Base-by-base conservation (phyloP, 2,113 vertebrate genomes). In the Ariopsis seemanni region DNA sequence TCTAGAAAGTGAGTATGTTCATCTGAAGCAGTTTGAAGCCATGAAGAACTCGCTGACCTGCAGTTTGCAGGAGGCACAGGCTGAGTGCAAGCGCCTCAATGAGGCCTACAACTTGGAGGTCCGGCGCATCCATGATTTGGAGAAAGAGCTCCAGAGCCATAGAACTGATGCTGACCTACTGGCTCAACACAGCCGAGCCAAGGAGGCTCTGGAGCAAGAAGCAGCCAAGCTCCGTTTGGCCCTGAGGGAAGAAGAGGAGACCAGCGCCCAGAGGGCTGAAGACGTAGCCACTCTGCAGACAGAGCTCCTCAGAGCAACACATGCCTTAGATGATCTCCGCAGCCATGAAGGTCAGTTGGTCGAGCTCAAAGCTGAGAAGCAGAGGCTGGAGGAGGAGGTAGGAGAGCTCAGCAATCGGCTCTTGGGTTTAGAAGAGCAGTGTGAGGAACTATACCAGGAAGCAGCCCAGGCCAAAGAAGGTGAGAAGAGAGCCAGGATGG, bases 171-270 rank as follows among this genome's bases (percentile, higher is more conserved):
- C 94, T 0, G 30, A 96, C 63, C 90, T 96, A 15, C 89, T 96
- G 90, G 89, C 85, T 0, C 95, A 97, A 7, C 91, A 97, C 0
- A 15, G 85, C 2, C 85, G 89, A 48, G 83, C 93, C 57, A 96
- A 93, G 84, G 95, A 96, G 1, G 83, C 1, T 57, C 92, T 97
- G 8, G 94, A 97, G 80, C 93, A 87, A 0, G 96, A 98, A 75
- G 90, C 95, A 0, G 3, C 83, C 0, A 42, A 91, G 3, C 69
- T 94, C 0, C 95, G 62, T 30, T 57, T 82, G 48, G 92, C 92
- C 25, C 91, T 99, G 84, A 88, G 88, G 1, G 95, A 96, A 15
- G 96, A 97, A 90, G 96, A 97, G 90, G 96, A 96, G 15, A 96
- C 94, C 86, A 95, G 53, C 1, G 89, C 78, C 14, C 93, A 86